These are phyloP conservation scores for Drosophila diplacantha DNA, from an alignment of 2,888 invertebrate species.

Conservation along the genomic window DNA sequence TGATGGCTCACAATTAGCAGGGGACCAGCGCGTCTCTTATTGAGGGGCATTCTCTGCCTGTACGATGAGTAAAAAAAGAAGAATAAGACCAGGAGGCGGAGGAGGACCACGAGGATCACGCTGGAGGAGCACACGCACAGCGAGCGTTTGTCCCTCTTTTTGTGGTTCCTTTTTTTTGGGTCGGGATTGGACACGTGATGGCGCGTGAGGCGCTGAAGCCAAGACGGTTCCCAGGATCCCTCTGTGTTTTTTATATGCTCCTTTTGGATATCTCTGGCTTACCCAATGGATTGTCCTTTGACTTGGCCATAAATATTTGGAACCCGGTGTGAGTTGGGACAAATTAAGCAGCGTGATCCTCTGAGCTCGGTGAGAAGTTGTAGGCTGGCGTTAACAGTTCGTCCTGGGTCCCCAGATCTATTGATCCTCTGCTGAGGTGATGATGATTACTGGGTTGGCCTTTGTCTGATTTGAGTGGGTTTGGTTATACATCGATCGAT, in stretches of 20 bases:
- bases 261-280: constrained; percentile 28
- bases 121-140: constrained; percentile 60
- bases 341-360: constrained; percentile 26
- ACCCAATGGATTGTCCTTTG: constrained; percentile 59
- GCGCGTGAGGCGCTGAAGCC: constrained; percentile 61
- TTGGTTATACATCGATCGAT: background rate
- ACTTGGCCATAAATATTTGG: constrained; percentile 61
- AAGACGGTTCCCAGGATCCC: constrained; percentile 31
- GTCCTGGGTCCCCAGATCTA: constrained; percentile 8
- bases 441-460: constrained; percentile 33
- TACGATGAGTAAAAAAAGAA: constrained; percentile 16
- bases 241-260: constrained; percentile 19
- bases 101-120: constrained; percentile 29
- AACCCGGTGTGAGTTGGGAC: constrained; percentile 45
- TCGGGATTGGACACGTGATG: constrained; percentile 63
- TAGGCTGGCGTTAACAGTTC: constrained; percentile 66
- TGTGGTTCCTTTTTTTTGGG: constrained; percentile 20
- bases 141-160: constrained; percentile 55
- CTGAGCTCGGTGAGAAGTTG: constrained; percentile 53
- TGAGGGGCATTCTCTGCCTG: constrained; percentile 59
- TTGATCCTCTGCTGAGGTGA: constrained; percentile 19
- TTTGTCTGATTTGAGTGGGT: constrained; percentile 10
- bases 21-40: constrained; percentile 45
- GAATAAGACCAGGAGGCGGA: constrained; percentile 12
- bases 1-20: constrained; percentile 68